phyloP scores from a whole-genome alignment of 2,797 vertebrate genomes.

The Tadarida brasiliensis region DNA sequence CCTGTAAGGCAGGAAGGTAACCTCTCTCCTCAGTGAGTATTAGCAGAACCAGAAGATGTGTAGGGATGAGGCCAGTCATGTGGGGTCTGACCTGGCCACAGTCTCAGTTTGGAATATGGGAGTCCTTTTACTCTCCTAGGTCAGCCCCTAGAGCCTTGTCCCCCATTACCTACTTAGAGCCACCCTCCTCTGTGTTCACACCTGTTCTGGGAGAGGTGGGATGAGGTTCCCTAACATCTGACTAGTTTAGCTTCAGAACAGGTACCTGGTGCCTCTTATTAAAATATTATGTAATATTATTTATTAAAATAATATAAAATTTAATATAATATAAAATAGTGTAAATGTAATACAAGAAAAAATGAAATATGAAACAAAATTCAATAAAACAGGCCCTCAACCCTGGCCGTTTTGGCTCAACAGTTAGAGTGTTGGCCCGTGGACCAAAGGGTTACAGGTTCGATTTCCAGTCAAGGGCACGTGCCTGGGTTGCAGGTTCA shows the following conservation, averaged over 20 bases:
- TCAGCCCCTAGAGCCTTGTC: neutral
- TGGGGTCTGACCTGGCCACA: neutral
- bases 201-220: neutral
- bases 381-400: neutral
- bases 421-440: no score
- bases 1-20: neutral
- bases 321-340: neutral
- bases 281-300: neutral
- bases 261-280: neutral
- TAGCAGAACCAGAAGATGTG: neutral
- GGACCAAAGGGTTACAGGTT: no score
- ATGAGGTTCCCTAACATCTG: neutral
- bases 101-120: neutral
- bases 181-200: neutral
- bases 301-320: neutral
- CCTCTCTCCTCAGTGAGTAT: neutral
- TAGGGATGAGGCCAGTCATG: neutral
- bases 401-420: no score
- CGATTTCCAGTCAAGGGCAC: no score
- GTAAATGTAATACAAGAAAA: neutral
- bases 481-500: no score
- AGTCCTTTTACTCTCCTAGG: neutral
- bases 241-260: neutral
- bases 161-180: neutral
- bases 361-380: slow-evolving; percentile 18